Evolutionary conservation across 1,140 invertebrate genomes (phyloP).

Genomic region (Euwallacea similis): DNA sequence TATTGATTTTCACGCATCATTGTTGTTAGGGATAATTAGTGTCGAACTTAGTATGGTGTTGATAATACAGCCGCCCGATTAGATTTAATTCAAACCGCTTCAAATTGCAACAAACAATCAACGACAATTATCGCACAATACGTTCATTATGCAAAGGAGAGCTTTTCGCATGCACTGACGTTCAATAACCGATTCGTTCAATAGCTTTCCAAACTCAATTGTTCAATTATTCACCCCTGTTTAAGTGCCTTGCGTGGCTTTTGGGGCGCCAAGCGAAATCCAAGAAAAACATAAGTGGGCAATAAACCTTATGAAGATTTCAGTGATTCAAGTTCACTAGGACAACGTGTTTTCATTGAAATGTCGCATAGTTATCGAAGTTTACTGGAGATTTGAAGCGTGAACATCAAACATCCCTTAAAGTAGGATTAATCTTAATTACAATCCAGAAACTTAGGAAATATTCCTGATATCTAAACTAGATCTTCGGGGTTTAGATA

Average conservation of each 20-base stretch:
- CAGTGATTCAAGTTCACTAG: too few relatives aligned
- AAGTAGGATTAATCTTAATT: slow-evolving; percentile 20
- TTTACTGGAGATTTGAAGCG: too few relatives aligned
- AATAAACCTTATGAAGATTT: too few relatives aligned
- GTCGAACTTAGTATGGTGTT: slow-evolving; percentile 4
- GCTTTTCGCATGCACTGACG: slow-evolving; percentile 6
- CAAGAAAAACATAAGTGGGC: too few relatives aligned
- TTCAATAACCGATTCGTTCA: not conserved
- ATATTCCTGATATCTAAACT: slow-evolving; percentile 17
- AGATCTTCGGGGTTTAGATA: slow-evolving; percentile 13
- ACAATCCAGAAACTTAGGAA: slow-evolving; percentile 11
- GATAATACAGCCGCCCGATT: slow-evolving; percentile 4
- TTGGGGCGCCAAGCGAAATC: not conserved
- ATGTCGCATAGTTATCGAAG: too few relatives aligned
- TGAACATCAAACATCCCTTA: not conserved
- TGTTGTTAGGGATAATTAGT: slow-evolving; percentile 3
- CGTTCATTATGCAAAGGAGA: slow-evolving; percentile 7
- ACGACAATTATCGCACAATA: slow-evolving; percentile 5
- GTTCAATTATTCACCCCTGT: slow-evolving; percentile 2
- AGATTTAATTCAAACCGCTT: slow-evolving; percentile 7
- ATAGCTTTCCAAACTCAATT: slow-evolving; percentile 7
- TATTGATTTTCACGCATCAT: slow-evolving; percentile 1
- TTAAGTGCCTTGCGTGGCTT: not conserved
- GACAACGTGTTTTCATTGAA: too few relatives aligned
- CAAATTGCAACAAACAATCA: slow-evolving; percentile 8